phyloP scores from a whole-genome alignment of 2,797 vertebrate genomes.

The Mormyrops attenuatus region DNA sequence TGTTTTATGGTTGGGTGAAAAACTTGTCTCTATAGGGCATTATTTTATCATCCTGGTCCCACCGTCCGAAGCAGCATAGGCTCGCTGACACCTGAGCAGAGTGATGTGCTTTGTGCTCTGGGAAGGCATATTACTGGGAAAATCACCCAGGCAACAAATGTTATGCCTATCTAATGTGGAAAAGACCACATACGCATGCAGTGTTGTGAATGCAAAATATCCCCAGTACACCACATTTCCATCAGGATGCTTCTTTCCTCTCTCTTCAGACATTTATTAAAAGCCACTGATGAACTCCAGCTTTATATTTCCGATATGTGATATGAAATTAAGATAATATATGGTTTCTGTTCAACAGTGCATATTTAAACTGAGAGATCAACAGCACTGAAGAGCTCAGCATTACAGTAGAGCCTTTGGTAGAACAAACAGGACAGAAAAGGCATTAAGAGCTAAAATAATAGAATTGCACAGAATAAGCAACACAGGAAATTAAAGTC shows the following conservation, averaged over 20 bases:
- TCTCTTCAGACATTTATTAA: not conserved
- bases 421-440: not conserved
- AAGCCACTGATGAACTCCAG: not conserved
- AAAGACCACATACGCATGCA: constrained; percentile 46
- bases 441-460: not conserved
- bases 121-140: constrained; percentile 39
- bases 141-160: constrained; percentile 38
- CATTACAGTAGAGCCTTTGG: not conserved
- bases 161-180: constrained; percentile 28
- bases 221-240: not conserved
- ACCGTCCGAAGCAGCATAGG: constrained; percentile 39
- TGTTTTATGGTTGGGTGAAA: constrained; percentile 37
- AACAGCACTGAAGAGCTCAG: not conserved
- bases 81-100: constrained; percentile 40
- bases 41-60: constrained; percentile 43
- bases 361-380: not conserved
- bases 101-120: constrained; percentile 37
- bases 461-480: not conserved
- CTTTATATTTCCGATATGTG: not conserved
- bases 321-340: no score
- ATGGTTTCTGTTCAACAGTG: not conserved
- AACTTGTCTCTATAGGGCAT: constrained; percentile 41
- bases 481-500: not conserved
- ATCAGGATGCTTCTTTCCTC: not conserved
- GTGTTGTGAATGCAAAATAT: constrained; percentile 32